Evolutionary conservation across 1,140 invertebrate species (phyloP).

Genomic region (Antheraea mylitta): DNA sequence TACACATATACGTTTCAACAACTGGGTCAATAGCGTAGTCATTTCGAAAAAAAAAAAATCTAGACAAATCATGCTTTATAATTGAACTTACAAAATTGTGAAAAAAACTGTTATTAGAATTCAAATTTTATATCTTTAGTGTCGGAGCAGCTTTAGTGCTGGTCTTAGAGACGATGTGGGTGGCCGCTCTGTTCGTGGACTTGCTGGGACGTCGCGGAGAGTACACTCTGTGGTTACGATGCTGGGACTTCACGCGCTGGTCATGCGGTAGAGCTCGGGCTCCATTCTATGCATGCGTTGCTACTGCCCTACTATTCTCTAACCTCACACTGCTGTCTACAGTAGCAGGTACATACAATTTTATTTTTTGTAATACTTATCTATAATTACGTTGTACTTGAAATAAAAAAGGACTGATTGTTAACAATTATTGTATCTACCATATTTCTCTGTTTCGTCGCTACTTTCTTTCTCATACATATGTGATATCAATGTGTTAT

Average conservation of each 20-base stretch:
- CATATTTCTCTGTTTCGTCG: too few relatives aligned
- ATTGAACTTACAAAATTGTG: too few relatives aligned
- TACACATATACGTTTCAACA: too few relatives aligned
- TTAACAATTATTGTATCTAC: too few relatives aligned
- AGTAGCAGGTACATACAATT: constrained; percentile 41
- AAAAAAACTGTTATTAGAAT: neutral
- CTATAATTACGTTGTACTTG: too few relatives aligned
- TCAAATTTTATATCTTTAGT: constrained; percentile 26
- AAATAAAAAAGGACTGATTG: too few relatives aligned
- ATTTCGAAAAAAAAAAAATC: too few relatives aligned
- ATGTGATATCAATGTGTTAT: too few relatives aligned
- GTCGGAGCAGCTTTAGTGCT: constrained; percentile 56
- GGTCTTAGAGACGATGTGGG: constrained; percentile 73
- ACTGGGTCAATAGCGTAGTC: too few relatives aligned
- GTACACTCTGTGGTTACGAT: constrained; percentile 60
- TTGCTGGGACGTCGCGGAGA: constrained; percentile 61
- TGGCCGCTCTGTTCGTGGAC: constrained; percentile 63
- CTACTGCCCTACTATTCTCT: constrained; percentile 62
- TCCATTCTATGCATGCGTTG: constrained; percentile 64
- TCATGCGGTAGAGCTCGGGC: constrained; percentile 61
- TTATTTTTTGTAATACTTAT: neutral
- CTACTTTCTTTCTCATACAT: too few relatives aligned
- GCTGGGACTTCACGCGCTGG: constrained; percentile 70
- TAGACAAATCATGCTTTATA: too few relatives aligned
- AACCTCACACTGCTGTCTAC: constrained; percentile 58